Percentiles rank a stretch among this genome's conserved stretches.
phyloP scores from a whole-genome alignment of 2,797 vertebrate species.

The Rhinoraja longicauda region DNA sequence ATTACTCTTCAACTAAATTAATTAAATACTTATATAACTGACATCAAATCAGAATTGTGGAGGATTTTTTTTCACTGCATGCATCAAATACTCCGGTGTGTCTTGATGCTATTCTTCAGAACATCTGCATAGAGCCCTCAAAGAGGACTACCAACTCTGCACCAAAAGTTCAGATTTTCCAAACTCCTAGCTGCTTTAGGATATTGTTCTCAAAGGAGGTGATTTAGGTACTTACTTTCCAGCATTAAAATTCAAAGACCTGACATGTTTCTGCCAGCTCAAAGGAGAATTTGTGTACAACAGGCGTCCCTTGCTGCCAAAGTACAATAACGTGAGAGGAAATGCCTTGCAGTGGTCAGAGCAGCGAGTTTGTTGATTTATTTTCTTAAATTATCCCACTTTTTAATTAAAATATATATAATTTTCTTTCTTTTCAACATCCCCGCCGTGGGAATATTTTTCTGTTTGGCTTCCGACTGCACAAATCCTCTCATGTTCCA shows the following conservation, averaged over 20 bases:
- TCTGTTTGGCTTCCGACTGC: background rate
- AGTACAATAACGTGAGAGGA: background rate
- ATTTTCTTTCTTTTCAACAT: background rate
- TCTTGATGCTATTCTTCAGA: background rate
- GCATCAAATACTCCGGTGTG: background rate
- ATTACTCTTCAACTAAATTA: background rate
- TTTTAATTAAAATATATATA: background rate
- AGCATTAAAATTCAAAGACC: background rate
- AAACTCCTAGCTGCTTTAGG: background rate
- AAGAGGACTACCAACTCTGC: background rate
- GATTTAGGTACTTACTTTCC: background rate
- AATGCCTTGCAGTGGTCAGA: no score
- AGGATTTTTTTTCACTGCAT: background rate
- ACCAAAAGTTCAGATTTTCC: background rate
- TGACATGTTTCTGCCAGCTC: background rate
- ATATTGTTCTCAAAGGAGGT: background rate
- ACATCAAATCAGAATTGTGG: background rate
- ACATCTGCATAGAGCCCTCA: background rate
- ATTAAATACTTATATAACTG: background rate
- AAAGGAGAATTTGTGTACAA: background rate
- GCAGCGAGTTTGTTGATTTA: background rate
- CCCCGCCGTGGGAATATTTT: background rate
- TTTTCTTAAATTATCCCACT: background rate
- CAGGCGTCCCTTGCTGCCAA: background rate
- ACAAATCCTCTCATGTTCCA: background rate